These are phyloP conservation scores for Agonopterix alstromeriana DNA, from an alignment of 2,888 invertebrate genomes.

Conservation along the genomic window DNA sequence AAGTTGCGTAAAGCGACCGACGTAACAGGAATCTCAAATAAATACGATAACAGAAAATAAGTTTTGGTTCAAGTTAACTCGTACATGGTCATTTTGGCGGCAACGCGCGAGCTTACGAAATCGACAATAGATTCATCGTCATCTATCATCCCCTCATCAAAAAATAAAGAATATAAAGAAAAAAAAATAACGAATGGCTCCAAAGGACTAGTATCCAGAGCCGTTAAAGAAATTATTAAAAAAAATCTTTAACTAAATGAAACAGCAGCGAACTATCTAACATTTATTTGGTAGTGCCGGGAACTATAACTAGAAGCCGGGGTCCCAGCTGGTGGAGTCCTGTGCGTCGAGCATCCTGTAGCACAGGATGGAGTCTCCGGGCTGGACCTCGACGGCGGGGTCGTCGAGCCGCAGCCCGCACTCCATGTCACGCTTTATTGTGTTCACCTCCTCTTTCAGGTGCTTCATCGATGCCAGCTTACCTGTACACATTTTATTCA, in stretches of 20 bases:
- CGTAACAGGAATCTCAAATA: too few relatives aligned
- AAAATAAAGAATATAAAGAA: too few relatives aligned
- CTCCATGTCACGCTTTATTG: constrained; percentile 89
- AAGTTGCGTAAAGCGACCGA: too few relatives aligned
- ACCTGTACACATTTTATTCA: constrained; percentile 59
- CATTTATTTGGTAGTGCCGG: neutral
- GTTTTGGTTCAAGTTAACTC: too few relatives aligned
- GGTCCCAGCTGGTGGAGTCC: constrained; percentile 88
- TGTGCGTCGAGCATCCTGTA: constrained; percentile 80
- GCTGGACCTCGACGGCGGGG: constrained; percentile 76
- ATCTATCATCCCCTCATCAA: too few relatives aligned
- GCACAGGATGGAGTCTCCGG: constrained; percentile 88
- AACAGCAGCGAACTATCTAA: constrained; percentile 1
- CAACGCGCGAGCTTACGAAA: too few relatives aligned
- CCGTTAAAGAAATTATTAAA: too few relatives aligned
- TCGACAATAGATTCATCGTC: too few relatives aligned
- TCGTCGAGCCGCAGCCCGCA: constrained; percentile 91
- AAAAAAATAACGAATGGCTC: too few relatives aligned
- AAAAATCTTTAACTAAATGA: neutral
- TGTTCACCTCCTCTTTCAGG: constrained; percentile 90
- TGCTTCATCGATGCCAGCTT: constrained; percentile 89
- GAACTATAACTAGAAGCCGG: constrained; percentile 81
- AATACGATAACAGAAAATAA: too few relatives aligned
- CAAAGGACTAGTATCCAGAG: too few relatives aligned
- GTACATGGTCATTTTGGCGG: too few relatives aligned